phyloP scores from a whole-genome alignment of 2,113 vertebrate genomes.

The Pedionomus torquatus region DNA sequence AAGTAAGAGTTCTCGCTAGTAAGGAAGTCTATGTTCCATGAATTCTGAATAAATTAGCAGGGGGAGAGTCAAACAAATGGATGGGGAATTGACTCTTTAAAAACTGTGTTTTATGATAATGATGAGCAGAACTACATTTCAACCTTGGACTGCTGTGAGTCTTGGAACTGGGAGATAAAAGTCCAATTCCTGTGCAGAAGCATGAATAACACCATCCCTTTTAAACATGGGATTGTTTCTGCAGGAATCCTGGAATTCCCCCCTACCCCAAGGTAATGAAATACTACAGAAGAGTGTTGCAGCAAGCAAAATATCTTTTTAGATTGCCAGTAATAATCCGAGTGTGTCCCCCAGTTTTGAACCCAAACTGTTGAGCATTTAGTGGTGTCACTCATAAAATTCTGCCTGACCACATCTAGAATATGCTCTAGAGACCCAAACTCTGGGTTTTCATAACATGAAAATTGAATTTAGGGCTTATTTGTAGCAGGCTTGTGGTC shows the following conservation, averaged over 20 bases:
- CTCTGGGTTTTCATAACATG: background rate
- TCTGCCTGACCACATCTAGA: background rate
- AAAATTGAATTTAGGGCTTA: background rate
- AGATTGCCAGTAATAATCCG: background rate
- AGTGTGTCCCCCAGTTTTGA: background rate
- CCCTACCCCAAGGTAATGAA: background rate
- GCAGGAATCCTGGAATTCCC: background rate
- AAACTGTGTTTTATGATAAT: background rate
- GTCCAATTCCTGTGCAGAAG: background rate
- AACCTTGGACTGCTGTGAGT: background rate
- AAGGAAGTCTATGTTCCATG: background rate
- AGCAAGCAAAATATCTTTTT: background rate
- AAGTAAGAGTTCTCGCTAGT: background rate
- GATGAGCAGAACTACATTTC: background rate
- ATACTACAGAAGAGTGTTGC: background rate
- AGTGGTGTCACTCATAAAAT: background rate
- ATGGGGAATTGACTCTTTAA: background rate
- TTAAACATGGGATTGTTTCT: background rate
- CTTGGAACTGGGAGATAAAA: background rate
- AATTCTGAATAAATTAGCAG: background rate
- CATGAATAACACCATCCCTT: background rate
- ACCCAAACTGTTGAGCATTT: background rate
- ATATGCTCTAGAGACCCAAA: background rate
- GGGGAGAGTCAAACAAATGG: background rate
- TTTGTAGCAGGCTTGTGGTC: background rate